Evolutionary conservation across 1,140 invertebrate species (phyloP), one percentile per base, ranked within the genome.

Genomic region (Drosophila tsacasi): DNA sequence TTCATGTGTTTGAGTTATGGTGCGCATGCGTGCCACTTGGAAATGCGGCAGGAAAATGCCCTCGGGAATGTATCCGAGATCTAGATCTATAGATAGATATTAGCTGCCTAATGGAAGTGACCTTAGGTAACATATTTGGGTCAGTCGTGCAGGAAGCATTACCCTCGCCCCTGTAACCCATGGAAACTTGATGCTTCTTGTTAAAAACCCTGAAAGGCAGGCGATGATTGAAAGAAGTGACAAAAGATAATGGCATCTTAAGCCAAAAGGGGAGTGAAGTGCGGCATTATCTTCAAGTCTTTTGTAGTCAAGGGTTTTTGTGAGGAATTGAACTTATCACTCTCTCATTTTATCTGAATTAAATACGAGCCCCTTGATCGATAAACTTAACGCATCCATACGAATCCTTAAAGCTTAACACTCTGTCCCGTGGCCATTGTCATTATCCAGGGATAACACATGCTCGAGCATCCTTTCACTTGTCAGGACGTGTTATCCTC

Each of bases 1-100:
- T 69, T 85, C 84, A 89, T 84, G 60, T 90, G 85, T 79, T 73
- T 89, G 85, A 90, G 67, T 89, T 89, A 89, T 89, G 84, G 46
- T 85, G 67, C 84, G 85, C 84, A 89, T 89, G 84, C 84, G 84
- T 90, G 84, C 85, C 66, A 77, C 62, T 71, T 71, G 62, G 42
- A 61, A 82, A 55, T 60, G 72, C 25, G 21, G 49, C 23, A 27
- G 19, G 62, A 21, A 65, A 81, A 75, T 80, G 66, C 67, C 66
- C 61, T 61, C 63, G 60, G 74, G 63, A 66, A 19, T 50, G 50
- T 42, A 47, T 32, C 35, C 37, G 57, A 50, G 44, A 21, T n/a
- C n/a, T 60, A 30, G 54, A 59, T 64, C 49, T 68, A 50, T 52
- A 44, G 47, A 58, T 65, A 73, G 61, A 40, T 52, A 46, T 58